Percentiles rank a stretch among this genome's conserved stretches.
phyloP scores from a whole-genome alignment of 2,888 invertebrate species.

The Ommatoiulus sabulosus region DNA sequence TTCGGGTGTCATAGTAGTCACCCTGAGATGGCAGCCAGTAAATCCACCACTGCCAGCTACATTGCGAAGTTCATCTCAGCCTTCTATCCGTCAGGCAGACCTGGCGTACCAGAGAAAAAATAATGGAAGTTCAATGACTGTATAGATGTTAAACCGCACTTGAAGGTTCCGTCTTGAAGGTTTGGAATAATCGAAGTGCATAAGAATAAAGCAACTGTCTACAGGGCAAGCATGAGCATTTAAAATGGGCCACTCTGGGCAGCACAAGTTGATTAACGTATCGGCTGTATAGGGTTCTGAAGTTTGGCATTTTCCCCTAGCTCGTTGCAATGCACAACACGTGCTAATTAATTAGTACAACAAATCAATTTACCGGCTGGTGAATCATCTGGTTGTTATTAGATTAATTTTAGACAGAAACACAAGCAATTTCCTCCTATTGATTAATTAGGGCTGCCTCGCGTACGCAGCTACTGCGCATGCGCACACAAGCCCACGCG shows the following conservation, averaged over 20 bases:
- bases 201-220: too few relatives aligned
- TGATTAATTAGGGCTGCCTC: not conserved
- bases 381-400: constrained; percentile 31
- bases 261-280: too few relatives aligned
- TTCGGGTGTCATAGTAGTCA: not conserved
- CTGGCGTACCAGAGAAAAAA: not conserved
- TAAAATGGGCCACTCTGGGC: not conserved
- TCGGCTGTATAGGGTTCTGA: too few relatives aligned
- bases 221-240: too few relatives aligned
- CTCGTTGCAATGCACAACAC: constrained; percentile 16
- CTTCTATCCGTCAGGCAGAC: not conserved
- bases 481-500: too few relatives aligned
- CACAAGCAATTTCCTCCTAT: constrained; percentile 11
- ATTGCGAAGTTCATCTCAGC: not conserved
- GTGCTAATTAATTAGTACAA: not conserved
- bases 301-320: too few relatives aligned
- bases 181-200: too few relatives aligned
- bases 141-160: too few relatives aligned
- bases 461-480: not conserved
- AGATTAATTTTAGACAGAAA: not conserved
- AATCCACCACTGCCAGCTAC: not conserved
- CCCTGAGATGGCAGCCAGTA: not conserved
- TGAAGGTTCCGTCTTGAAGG: too few relatives aligned
- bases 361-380: constrained; percentile 24
- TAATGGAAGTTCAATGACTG: too few relatives aligned